Percentiles rank a stretch among this genome's conserved stretches.
phyloP scores from a whole-genome alignment of 2,113 vertebrate species.

The Balaeniceps rex region DNA sequence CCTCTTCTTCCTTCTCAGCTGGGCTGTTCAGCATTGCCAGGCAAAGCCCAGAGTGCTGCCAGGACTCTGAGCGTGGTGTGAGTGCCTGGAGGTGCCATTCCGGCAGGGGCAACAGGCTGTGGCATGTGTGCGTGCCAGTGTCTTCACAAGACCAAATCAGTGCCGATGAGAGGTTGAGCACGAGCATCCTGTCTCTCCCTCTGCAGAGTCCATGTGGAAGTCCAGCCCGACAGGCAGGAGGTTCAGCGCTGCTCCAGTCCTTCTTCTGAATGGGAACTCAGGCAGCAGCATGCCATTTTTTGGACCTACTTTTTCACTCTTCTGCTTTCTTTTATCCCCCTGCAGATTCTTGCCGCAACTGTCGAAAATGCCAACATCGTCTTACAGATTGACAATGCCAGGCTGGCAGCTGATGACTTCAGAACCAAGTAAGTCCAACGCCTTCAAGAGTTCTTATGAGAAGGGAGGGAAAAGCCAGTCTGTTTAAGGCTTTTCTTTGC shows the following conservation, averaged over 20 bases:
- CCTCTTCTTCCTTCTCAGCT: not conserved
- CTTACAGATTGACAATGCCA: constrained; percentile 62
- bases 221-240: not conserved
- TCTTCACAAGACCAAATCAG: fast-evolving
- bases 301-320: not conserved
- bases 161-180: not conserved
- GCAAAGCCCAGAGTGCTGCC: not conserved
- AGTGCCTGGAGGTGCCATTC: not conserved
- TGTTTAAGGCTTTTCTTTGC: not conserved
- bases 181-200: not conserved
- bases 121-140: not conserved
- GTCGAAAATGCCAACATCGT: constrained; percentile 57
- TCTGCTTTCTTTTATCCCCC: not conserved
- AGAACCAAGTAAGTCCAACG: constrained; percentile 41
- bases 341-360: constrained; percentile 51
- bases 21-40: not conserved
- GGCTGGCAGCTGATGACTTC: constrained; percentile 64
- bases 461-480: not conserved
- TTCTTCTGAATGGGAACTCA: not conserved
- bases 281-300: not conserved
- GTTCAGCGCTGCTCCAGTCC: not conserved
- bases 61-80: not conserved
- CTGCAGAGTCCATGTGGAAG: not conserved
- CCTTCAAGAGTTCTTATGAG: not conserved
- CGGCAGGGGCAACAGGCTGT: not conserved